Base-by-base conservation (phyloP, 1,140 invertebrate genomes). In the Drosophila nigromelanica region DNA sequence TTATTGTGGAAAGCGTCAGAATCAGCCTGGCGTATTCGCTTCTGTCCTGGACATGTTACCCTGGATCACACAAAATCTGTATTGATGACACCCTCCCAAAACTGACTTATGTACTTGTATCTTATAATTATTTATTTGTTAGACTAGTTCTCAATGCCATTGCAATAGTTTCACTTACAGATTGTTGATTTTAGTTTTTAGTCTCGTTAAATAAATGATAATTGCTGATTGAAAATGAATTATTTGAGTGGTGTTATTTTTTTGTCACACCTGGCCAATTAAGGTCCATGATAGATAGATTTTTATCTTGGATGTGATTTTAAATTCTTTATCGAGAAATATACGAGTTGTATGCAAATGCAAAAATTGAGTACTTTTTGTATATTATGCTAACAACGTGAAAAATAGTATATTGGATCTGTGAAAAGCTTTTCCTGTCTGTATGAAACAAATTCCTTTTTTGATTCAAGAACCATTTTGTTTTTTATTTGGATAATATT, bases 1-100 rank as follows among this genome's bases (percentile, higher is more conserved):
- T 5, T 73, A 51, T 4, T 91, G 90, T 43, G 83, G 87, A 15
- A 27, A 39, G 3, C 62, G 37, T 10, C 4, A 48, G 10, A 63
- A 69, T 5, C 71, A 90, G 33, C 91, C 91, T 0, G 89, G 90
- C 8, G 73, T 92, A 10, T 92, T 91, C 39, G 74, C 91, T 7
- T 92, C 78, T 21, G 78, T 92, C 2, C 54, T 80, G 11, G 63
- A 91, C 18, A 87, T 89, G 80, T 55, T 92, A 45, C 89, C 89
- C 37, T 92, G 91, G 91, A 92, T 92, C 33, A 91, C 79, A 0
- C 80, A 87, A 30, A 85, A 85, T 43, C 76, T 92, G 8, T 61
- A 89, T 40, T 89, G 35, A 74, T 7, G 10, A 51, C 6, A 10
- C 8, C 27, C n/a, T 14, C 4, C 21, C 35, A 33, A 30, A 15